Percentiles rank a stretch among this genome's conserved stretches.
These are phyloP conservation scores for Cataglyphis livida DNA, from an alignment of 2,888 invertebrate species.

Conservation along the genomic window DNA sequence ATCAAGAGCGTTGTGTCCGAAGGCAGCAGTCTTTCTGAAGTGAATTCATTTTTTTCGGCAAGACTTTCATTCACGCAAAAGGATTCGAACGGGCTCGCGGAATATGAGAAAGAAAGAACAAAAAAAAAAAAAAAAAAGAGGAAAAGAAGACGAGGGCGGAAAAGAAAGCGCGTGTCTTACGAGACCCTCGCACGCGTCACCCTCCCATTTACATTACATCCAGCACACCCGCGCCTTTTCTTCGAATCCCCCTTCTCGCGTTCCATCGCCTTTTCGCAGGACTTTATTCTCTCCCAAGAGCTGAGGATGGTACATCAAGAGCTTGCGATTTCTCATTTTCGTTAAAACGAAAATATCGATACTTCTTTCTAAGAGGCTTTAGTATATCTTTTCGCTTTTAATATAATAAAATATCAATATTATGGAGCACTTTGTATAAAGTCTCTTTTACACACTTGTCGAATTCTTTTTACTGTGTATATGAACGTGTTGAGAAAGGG, in stretches of 20 bases:
- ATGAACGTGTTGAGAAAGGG: constrained; percentile 52
- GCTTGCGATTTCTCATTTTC: constrained; percentile 29
- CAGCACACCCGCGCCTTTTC: constrained; percentile 50
- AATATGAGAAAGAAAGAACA: constrained; percentile 63
- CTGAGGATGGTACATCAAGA: constrained; percentile 44
- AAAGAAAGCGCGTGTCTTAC: constrained; percentile 61
- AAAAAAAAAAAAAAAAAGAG: background rate
- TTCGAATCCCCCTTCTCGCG: constrained; percentile 52
- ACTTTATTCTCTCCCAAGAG: constrained; percentile 47
- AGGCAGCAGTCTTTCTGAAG: constrained; percentile 60
- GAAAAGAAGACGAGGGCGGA: constrained; percentile 13
- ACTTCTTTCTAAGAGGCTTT: background rate
- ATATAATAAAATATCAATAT: constrained; percentile 5
- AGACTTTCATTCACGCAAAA: constrained; percentile 70
- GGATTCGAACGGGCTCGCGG: constrained; percentile 50
- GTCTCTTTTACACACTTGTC: background rate
- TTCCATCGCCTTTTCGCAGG: constrained; percentile 35
- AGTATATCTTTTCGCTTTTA: background rate
- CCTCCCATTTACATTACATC: constrained; percentile 74
- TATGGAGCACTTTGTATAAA: background rate
- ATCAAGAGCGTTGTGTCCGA: constrained; percentile 56
- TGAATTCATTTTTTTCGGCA: constrained; percentile 65
- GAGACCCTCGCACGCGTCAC: constrained; percentile 66
- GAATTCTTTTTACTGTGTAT: background rate
- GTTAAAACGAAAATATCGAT: constrained; percentile 40